Evolutionary conservation across 2,113 vertebrate species (phyloP).

Genomic region (Ctenomys sociabilis): DNA sequence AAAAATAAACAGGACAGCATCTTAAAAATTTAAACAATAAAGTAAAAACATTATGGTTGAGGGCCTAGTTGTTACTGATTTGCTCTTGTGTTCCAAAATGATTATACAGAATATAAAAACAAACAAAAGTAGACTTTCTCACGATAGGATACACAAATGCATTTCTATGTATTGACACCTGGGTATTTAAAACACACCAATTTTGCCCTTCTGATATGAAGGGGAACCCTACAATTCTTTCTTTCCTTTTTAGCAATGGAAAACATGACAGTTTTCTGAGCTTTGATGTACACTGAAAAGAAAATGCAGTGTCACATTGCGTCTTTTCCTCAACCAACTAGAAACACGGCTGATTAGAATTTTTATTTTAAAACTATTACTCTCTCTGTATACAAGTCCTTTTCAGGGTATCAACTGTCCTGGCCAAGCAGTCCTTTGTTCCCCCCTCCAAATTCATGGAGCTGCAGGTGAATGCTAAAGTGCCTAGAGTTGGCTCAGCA

Average conservation of each 20-base stretch:
- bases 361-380: neutral
- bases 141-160: neutral
- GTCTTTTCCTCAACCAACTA: constrained; percentile 15
- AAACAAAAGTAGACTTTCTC: constrained; percentile 56
- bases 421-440: neutral
- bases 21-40: constrained; percentile 76
- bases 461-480: neutral
- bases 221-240: neutral
- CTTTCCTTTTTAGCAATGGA: neutral
- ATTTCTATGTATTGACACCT: constrained; percentile 10
- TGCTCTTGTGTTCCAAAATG: neutral
- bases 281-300: neutral
- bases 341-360: neutral
- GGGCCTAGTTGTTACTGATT: constrained; percentile 51
- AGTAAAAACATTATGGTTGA: constrained; percentile 63
- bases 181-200: constrained; percentile 24
- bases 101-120: constrained; percentile 32
- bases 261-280: neutral
- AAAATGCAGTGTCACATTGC: neutral
- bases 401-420: neutral
- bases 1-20: constrained; percentile 71
- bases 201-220: constrained; percentile 31
- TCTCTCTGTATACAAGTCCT: constrained; percentile 5
- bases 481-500: neutral
- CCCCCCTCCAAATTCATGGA: neutral